Percentiles rank a stretch among this genome's conserved stretches.
These are phyloP conservation scores for Calycopis cecrops DNA, from an alignment of 1,140 invertebrate genomes.

Conservation along the genomic window DNA sequence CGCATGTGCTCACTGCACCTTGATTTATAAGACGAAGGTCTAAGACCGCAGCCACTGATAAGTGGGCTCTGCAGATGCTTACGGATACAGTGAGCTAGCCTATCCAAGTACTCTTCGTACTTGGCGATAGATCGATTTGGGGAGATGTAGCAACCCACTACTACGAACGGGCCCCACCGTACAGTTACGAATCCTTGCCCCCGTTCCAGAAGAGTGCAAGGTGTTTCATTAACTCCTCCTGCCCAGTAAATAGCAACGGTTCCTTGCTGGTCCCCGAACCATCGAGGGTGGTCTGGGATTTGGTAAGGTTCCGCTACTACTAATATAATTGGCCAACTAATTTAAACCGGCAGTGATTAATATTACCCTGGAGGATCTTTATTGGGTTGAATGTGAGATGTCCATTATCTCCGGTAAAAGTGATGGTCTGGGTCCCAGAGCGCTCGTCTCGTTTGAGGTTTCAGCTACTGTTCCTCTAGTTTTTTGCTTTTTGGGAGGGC, in stretches of 20 bases:
- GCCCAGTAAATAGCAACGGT: conserved; percentile 14
- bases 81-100: conserved; percentile 12
- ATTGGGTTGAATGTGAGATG: neutral
- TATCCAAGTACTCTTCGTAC: conserved; percentile 20
- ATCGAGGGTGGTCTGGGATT: conserved; percentile 21
- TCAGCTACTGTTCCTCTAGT: neutral
- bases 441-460: neutral
- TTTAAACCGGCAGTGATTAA: conserved; percentile 29
- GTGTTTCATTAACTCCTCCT: neutral
- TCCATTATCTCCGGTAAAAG: neutral
- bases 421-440: neutral
- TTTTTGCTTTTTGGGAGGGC: neutral
- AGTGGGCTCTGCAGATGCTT: conserved; percentile 15
- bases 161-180: conserved; percentile 11
- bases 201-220: conserved; percentile 13
- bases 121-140: conserved; percentile 11
- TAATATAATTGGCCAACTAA: too few species aligned
- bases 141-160: conserved; percentile 23
- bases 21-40: conserved; percentile 29
- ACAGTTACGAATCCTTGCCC: conserved; percentile 18
- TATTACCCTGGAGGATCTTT: conserved; percentile 19
- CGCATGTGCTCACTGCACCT: conserved; percentile 31
- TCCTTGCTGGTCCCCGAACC: conserved; percentile 18
- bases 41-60: conserved; percentile 22
- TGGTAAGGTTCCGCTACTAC: conserved; percentile 22